phyloP scores from a whole-genome alignment of 2,888 invertebrate genomes.

The Melieria picta region DNA sequence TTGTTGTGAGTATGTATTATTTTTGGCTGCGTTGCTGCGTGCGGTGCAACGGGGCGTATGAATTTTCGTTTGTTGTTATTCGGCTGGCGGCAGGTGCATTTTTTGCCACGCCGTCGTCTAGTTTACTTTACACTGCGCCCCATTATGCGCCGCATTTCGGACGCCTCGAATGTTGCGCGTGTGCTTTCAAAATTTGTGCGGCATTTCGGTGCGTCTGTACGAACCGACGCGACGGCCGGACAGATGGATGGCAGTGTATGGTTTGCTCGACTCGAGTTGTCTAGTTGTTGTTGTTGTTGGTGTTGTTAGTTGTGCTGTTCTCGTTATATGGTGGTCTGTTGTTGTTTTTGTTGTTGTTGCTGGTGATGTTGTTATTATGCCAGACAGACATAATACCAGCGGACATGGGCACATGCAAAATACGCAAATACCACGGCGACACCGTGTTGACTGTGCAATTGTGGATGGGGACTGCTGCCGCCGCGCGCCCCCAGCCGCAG shows the following conservation, averaged over 20 bases:
- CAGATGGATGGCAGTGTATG: no score
- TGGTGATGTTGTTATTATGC: conserved; percentile 1
- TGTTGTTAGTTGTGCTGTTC: no score
- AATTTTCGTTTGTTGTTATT: conserved; percentile 11
- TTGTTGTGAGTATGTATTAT: neutral
- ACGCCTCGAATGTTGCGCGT: neutral
- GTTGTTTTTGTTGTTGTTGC: neutral
- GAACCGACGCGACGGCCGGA: no score
- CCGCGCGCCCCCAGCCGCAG: no score
- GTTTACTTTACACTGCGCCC: neutral
- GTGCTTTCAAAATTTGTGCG: conserved; percentile 1
- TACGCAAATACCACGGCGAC: no score
- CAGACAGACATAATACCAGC: neutral
- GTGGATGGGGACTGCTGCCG: no score
- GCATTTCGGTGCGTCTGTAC: conserved; percentile 2
- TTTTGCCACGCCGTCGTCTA: conserved; percentile 20
- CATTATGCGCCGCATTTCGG: neutral
- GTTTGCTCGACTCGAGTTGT: no score
- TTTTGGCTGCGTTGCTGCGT: neutral
- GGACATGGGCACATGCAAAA: neutral
- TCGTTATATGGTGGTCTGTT: neutral
- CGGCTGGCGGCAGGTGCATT: conserved; percentile 23
- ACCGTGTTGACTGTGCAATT: no score
- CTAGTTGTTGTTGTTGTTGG: no score
- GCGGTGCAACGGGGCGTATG: conserved; percentile 10